A percentile compares a stretch with the other conserved stretches of the same genome.
Evolutionary conservation across 2,797 vertebrate species (phyloP).

Genomic region (Petrocephalus sullivani): DNA sequence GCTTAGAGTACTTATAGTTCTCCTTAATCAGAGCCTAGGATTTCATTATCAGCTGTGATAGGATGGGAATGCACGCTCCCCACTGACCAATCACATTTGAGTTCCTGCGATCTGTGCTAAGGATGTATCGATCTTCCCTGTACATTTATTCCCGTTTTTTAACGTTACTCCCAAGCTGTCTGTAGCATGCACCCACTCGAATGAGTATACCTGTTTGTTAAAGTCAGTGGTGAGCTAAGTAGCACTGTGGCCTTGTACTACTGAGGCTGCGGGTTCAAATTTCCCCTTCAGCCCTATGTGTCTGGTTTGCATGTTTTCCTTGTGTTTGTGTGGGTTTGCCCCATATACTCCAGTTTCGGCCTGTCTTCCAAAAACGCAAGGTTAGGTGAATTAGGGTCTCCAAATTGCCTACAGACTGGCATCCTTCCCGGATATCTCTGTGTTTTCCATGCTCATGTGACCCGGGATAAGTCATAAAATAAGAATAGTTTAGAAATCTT

Average conservation of each 20-base stretch:
- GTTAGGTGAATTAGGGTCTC: not conserved
- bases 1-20: not conserved
- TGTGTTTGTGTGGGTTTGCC: not conserved
- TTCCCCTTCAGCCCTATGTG: not conserved
- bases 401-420: not conserved
- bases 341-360: not conserved
- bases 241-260: not conserved
- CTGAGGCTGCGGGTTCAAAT: not conserved
- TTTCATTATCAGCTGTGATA: not conserved
- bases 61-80: not conserved
- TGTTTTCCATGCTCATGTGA: not conserved
- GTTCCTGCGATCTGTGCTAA: not conserved
- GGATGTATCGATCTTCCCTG: not conserved
- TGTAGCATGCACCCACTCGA: not conserved
- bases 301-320: not conserved
- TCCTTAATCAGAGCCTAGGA: not conserved
- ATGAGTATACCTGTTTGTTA: not conserved
- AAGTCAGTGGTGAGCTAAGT: not conserved
- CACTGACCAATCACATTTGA: not conserved
- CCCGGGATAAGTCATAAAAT: not conserved
- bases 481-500: not conserved
- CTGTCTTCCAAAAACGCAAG: not conserved
- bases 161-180: not conserved
- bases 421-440: not conserved
- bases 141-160: not conserved